Percentiles rank a stretch among this genome's conserved stretches.
Evolutionary conservation across 2,113 vertebrate species (phyloP).

Genomic region (Cynopterus brachyotis): DNA sequence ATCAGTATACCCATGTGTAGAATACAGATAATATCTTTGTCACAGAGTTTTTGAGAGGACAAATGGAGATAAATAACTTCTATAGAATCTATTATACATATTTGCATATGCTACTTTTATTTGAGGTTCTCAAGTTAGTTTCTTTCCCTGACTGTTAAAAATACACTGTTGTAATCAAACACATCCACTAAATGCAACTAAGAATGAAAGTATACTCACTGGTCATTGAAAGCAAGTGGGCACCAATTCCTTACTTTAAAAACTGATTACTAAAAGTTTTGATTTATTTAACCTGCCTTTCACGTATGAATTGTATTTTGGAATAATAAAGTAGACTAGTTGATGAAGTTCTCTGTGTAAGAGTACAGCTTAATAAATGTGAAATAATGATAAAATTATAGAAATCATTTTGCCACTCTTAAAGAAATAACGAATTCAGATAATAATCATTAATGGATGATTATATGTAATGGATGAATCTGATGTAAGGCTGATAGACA

Average conservation of each 20-base stretch:
- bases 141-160: neutral
- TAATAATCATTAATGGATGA: neutral
- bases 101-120: neutral
- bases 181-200: neutral
- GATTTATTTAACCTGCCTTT: neutral
- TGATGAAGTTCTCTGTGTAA: neutral
- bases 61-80: neutral
- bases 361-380: neutral
- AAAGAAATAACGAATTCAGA: neutral
- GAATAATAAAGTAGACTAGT: neutral
- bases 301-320: neutral
- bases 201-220: neutral
- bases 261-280: neutral
- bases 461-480: neutral
- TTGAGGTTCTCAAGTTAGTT: slow-evolving; percentile 20
- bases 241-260: neutral
- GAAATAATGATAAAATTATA: neutral
- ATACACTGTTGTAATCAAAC: neutral
- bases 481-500: neutral
- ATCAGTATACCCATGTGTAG: neutral
- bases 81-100: neutral
- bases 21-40: neutral
- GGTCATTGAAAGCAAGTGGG: neutral
- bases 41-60: neutral
- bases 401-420: neutral